Conservation (phyloP, 1,140 invertebrate species). For the Drosophila albomicans region DNA sequence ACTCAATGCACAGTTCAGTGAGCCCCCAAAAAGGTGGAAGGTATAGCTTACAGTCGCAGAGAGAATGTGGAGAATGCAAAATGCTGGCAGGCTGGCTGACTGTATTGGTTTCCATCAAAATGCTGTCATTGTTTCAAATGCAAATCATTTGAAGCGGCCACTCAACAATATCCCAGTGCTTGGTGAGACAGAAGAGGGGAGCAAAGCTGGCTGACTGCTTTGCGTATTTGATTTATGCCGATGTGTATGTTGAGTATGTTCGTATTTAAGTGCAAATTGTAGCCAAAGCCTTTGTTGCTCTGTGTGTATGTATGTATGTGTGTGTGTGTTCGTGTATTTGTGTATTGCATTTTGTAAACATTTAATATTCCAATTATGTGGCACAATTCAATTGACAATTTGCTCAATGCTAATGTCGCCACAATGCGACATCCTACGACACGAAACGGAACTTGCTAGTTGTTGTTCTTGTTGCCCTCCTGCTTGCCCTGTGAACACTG, state of each 20-base stretch:
- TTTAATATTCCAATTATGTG: conserved; percentile 81
- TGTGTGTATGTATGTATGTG: conserved; percentile 14
- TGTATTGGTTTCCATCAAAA: conserved; percentile 42
- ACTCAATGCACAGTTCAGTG: conserved; percentile 43
- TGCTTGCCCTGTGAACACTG: not conserved
- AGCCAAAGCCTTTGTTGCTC: conserved; percentile 42
- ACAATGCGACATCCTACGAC: conserved; percentile 38
- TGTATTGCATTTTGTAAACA: conserved; percentile 79
- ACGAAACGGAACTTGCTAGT: conserved; percentile 3
- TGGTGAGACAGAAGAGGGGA: not conserved
- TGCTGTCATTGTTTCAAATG: conserved; percentile 72
- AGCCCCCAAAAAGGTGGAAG: not conserved
- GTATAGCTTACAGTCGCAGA: not conserved
- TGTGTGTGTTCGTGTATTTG: conserved; percentile 52
- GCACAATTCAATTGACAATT: conserved; percentile 77
- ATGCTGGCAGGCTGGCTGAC: not conserved
- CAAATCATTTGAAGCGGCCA: conserved; percentile 69
- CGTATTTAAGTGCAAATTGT: conserved; percentile 81
- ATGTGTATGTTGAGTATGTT: conserved; percentile 33
- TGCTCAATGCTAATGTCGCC: conserved; percentile 47
- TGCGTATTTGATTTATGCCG: conserved; percentile 72
- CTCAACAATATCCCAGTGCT: conserved; percentile 40
- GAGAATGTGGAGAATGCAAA: conserved; percentile 1
- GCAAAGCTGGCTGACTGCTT: not conserved
- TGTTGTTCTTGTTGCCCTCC: not conserved